Evolutionary conservation across 2,888 invertebrate genomes (phyloP).

Genomic region (Cybosia mesomella): DNA sequence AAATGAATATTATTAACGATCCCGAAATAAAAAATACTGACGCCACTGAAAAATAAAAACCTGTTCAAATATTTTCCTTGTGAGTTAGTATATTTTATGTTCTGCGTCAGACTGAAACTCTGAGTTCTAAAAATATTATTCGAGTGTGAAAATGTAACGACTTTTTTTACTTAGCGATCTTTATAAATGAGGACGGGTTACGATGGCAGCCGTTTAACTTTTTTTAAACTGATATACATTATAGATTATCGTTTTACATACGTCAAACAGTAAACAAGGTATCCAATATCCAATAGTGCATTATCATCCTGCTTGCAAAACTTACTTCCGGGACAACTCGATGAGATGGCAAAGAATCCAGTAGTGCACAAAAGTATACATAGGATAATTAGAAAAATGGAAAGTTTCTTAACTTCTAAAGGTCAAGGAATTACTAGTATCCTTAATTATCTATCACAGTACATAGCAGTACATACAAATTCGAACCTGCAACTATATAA

Average conservation of each 20-base stretch:
- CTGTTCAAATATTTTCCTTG: conserved; percentile 37
- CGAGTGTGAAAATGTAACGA: not conserved
- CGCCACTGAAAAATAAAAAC: conserved; percentile 48
- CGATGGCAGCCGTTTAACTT: not conserved
- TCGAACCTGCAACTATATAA: no score
- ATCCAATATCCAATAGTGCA: no score
- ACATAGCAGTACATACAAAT: no score
- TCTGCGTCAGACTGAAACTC: conserved; percentile 21
- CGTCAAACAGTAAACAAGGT: not conserved
- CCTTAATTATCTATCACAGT: no score
- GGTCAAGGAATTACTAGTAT: no score
- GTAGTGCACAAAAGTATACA: no score
- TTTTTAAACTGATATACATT: not conserved
- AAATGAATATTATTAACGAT: conserved; percentile 50
- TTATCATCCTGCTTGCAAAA: no score
- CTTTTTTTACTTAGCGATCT: conserved; percentile 1
- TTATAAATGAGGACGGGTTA: not conserved
- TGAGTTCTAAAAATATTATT: conserved; percentile 13
- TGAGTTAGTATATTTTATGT: conserved; percentile 21
- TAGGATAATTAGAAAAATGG: no score
- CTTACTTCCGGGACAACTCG: no score
- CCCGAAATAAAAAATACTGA: conserved; percentile 45
- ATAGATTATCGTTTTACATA: not conserved
- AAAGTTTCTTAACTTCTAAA: no score
- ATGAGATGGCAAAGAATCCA: no score